phyloP scores from a whole-genome alignment of 2,888 invertebrate species.

The Xylota sylvarum region DNA sequence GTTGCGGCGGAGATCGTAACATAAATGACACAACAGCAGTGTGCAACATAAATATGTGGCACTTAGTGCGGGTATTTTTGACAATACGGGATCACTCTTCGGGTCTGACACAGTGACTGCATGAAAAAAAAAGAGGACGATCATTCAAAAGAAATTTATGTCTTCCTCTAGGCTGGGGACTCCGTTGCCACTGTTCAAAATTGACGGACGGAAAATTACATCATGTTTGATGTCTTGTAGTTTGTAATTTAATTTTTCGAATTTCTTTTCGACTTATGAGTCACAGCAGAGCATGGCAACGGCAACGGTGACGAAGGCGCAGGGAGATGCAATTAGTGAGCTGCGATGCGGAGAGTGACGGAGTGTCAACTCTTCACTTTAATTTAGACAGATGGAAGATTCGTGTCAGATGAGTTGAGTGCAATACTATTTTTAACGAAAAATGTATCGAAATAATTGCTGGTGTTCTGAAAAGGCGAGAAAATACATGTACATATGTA shows the following conservation, averaged over 20 bases:
- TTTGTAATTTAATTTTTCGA: conserved; percentile 52
- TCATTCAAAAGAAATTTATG: conserved; percentile 71
- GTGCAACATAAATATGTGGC: conserved; percentile 75
- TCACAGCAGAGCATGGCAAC: not conserved
- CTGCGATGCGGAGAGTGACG: conserved; percentile 57
- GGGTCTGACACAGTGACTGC: conserved; percentile 59
- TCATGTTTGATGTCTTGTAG: conserved; percentile 64
- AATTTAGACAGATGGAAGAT: conserved; percentile 64
- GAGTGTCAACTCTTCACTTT: conserved; percentile 67
- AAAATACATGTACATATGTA: not conserved
- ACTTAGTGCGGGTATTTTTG: conserved; percentile 76
- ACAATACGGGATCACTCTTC: conserved; percentile 75
- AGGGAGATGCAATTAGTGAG: conserved; percentile 67
- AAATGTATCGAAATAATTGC: conserved; percentile 38
- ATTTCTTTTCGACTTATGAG: conserved; percentile 29
- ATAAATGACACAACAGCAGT: conserved; percentile 69
- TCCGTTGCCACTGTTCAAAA: conserved; percentile 39
- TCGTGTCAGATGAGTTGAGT: conserved; percentile 63
- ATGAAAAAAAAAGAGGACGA: conserved; percentile 40
- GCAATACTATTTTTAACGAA: conserved; percentile 29
- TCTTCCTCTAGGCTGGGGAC: conserved; percentile 59
- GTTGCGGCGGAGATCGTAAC: conserved; percentile 45
- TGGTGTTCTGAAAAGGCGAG: not conserved
- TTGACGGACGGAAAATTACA: conserved; percentile 65
- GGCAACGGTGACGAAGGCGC: not conserved